These are phyloP conservation scores for Caenorhabditis parvicauda DNA, from an alignment of 2,888 invertebrate genomes.

Conservation along the genomic window DNA sequence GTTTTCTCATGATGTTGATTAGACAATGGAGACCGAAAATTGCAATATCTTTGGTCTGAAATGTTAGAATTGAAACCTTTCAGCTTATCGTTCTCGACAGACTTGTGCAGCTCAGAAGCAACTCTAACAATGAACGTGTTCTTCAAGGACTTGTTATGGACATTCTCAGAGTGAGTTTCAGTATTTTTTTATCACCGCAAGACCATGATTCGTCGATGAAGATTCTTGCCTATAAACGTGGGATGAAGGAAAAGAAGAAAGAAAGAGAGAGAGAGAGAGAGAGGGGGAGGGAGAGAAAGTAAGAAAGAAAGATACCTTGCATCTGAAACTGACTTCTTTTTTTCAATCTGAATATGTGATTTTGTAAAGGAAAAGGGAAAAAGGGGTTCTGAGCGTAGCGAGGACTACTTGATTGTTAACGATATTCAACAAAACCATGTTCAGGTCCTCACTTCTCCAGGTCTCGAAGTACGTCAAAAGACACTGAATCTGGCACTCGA, in stretches of 20 bases:
- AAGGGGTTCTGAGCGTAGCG: too few species aligned
- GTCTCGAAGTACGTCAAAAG: slow-evolving; percentile 75
- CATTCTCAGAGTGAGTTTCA: slow-evolving; percentile 82
- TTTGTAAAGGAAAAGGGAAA: neutral
- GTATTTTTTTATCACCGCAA: too few species aligned
- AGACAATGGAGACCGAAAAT: neutral
- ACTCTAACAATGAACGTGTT: slow-evolving; percentile 57
- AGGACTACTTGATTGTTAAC: neutral
- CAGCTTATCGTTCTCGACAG: slow-evolving; percentile 87
- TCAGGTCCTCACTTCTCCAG: slow-evolving; percentile 35
- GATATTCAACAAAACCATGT: too few species aligned
- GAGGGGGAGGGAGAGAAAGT: too few species aligned
- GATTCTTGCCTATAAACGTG: too few species aligned
- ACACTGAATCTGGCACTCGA: slow-evolving; percentile 82
- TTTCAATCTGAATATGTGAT: neutral
- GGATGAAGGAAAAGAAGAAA: too few species aligned
- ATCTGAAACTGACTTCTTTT: too few species aligned
- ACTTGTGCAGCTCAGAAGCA: slow-evolving; percentile 78
- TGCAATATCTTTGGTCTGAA: neutral
- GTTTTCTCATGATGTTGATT: neutral
- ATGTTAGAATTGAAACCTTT: neutral
- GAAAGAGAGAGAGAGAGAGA: too few species aligned
- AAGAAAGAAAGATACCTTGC: too few species aligned
- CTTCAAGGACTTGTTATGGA: slow-evolving; percentile 87
- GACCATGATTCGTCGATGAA: slow-evolving; percentile 80